These are phyloP conservation scores for Chlorospingus flavigularis DNA, from an alignment of 2,797 vertebrate genomes.

Conservation along the genomic window DNA sequence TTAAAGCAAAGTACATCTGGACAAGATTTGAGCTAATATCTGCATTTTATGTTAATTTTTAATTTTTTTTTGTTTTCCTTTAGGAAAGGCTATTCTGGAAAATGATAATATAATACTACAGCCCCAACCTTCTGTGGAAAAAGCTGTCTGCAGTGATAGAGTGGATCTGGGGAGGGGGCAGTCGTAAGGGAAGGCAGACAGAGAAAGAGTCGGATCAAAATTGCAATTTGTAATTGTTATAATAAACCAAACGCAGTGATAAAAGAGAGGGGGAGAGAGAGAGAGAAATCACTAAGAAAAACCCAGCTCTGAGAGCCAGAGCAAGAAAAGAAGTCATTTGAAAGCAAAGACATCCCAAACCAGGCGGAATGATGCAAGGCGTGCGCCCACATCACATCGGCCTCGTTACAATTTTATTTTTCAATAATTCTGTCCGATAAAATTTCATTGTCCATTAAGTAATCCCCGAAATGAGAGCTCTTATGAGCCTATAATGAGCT, in stretches of 20 bases:
- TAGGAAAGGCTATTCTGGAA: neutral
- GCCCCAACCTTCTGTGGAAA: neutral
- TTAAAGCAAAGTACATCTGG: neutral
- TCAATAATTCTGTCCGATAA: constrained; percentile 95
- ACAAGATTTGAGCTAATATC: neutral
- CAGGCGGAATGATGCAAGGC: constrained; percentile 86
- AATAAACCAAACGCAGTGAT: constrained; percentile 80
- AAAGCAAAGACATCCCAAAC: constrained; percentile 69
- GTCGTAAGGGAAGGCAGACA: neutral
- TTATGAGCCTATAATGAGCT: constrained; percentile 99
- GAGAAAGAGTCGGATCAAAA: constrained; percentile 76
- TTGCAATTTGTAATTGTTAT: constrained; percentile 84
- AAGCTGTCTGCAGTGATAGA: neutral
- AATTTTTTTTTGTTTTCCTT: neutral
- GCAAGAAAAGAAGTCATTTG: constrained; percentile 59
- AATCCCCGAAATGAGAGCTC: constrained; percentile 96
- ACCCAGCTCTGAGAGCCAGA: neutral
- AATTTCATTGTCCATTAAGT: constrained; percentile 97
- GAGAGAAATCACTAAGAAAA: neutral
- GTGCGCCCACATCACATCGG: constrained; percentile 82
- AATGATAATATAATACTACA: neutral
- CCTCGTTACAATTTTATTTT: constrained; percentile 88
- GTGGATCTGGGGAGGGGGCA: neutral
- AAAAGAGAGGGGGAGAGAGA: constrained; percentile 5
- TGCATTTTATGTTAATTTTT: neutral